These are phyloP conservation scores for Clunio marinus DNA, from an alignment of 2,888 invertebrate species.

Conservation along the genomic window DNA sequence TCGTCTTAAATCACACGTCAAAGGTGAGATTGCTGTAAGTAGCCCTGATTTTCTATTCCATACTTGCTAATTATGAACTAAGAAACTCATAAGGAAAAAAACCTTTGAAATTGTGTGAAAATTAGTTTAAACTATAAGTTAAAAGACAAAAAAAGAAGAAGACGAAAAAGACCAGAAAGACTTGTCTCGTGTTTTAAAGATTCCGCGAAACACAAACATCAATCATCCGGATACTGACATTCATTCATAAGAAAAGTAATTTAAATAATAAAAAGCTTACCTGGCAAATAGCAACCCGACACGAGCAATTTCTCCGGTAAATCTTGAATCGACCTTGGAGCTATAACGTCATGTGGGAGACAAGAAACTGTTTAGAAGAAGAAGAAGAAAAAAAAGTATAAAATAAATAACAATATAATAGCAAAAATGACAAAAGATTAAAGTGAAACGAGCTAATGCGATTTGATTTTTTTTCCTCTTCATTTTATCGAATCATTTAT, in stretches of 20 bases:
- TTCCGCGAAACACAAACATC: too few relatives aligned
- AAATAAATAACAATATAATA: too few relatives aligned
- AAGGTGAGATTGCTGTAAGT: background rate
- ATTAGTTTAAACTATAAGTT: slow-evolving; percentile 4
- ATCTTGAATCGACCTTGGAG: slow-evolving; percentile 61
- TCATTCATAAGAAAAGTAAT: background rate
- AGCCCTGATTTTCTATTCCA: background rate
- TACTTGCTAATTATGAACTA: too few relatives aligned
- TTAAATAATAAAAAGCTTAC: slow-evolving; percentile 50
- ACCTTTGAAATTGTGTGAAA: slow-evolving; percentile 15
- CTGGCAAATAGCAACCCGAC: slow-evolving; percentile 66
- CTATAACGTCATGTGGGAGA: slow-evolving; percentile 52
- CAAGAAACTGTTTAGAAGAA: slow-evolving; percentile 50
- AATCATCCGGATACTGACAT: slow-evolving; percentile 7
- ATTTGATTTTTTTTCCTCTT: background rate
- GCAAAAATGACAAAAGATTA: slow-evolving; percentile 41
- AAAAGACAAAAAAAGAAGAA: background rate
- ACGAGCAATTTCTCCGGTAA: slow-evolving; percentile 62
- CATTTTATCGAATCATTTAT: too few relatives aligned
- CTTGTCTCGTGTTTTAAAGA: background rate
- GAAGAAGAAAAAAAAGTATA: slow-evolving; percentile 41
- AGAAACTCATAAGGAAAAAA: too few relatives aligned
- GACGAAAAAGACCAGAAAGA: background rate
- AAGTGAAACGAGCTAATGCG: too few relatives aligned
- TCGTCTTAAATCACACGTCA: background rate